A percentile compares a stretch with the other conserved stretches of the same genome.
Conservation (phyloP, 2,888 invertebrate genomes). For the Mesochorus sp. region DNA sequence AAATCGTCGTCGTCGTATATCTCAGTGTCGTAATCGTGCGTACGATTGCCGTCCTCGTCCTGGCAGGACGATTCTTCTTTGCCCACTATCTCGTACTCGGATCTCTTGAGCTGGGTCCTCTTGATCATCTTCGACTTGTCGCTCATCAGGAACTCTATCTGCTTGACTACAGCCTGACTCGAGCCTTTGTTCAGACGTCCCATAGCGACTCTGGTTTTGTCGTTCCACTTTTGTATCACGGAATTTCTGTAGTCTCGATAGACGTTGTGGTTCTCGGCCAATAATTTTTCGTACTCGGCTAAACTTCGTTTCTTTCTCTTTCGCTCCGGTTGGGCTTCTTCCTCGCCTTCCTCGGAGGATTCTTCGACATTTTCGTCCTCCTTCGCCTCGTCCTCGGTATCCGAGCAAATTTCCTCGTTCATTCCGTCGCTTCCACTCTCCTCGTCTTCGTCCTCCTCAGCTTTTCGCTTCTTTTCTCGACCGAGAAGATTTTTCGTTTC, state of each 20-base stretch:
- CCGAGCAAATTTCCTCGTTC: conserved; percentile 86
- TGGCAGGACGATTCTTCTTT: conserved; percentile 76
- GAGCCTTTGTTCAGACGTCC: conserved; percentile 86
- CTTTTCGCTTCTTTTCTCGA: conserved; percentile 72
- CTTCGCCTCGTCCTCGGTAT: conserved; percentile 83
- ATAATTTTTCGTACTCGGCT: conserved; percentile 84
- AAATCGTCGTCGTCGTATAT: conserved; percentile 99
- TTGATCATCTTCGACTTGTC: conserved; percentile 90
- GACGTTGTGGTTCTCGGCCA: conserved; percentile 84
- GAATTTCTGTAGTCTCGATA: conserved; percentile 89
- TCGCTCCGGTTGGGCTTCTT: conserved; percentile 84
- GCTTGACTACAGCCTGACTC: conserved; percentile 87
- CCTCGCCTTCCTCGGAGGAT: conserved; percentile 82
- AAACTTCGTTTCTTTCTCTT: conserved; percentile 84
- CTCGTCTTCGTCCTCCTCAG: conserved; percentile 78
- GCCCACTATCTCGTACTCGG: conserved; percentile 88
- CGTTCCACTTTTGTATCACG: conserved; percentile 97
- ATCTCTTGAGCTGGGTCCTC: conserved; percentile 91
- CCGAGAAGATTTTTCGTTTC: conserved; percentile 85
- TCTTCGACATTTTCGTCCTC: conserved; percentile 66
- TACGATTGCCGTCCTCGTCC: conserved; percentile 75
- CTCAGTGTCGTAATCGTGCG: conserved; percentile 88
- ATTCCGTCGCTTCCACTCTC: too few species aligned
- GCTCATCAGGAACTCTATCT: conserved; percentile 92
- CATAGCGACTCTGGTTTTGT: conserved; percentile 91